Percentiles rank a stretch among this genome's conserved stretches.
These are phyloP conservation scores for Anableps anableps DNA, from an alignment of 2,797 vertebrate species.

Conservation along the genomic window DNA sequence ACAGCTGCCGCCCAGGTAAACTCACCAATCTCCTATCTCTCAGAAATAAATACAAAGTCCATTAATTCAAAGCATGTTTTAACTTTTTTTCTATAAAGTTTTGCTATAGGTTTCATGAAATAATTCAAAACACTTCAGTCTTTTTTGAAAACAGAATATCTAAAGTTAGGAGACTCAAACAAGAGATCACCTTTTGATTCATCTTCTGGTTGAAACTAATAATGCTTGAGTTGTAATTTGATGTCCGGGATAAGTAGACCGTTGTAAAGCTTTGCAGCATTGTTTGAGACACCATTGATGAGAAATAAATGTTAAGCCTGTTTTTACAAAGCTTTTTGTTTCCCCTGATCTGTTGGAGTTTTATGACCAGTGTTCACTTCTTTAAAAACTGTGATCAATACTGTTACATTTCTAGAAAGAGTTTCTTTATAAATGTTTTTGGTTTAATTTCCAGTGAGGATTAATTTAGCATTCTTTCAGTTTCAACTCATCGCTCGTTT, in stretches of 20 bases:
- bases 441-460: not conserved
- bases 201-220: conserved; percentile 51
- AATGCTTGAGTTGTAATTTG: conserved; percentile 65
- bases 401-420: not conserved
- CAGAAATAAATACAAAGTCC: conserved; percentile 6
- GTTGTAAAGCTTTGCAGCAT: conserved; percentile 63
- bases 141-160: conserved; percentile 2
- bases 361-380: not conserved
- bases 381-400: not conserved
- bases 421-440: not conserved
- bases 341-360: not conserved
- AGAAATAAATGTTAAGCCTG: conserved; percentile 48
- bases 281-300: conserved; percentile 63
- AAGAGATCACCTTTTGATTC: conserved; percentile 24
- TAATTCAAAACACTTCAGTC: conserved; percentile 3
- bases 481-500: conserved; percentile 27
- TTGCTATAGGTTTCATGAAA: not conserved
- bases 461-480: conserved; percentile 19
- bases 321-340: conserved; percentile 44
- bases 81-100: not conserved
- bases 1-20: conserved; percentile 47
- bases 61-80: conserved; percentile 17
- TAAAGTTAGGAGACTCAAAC: conserved; percentile 16
- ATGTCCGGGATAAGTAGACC: conserved; percentile 60
- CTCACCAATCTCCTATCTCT: conserved; percentile 14